Conservation (phyloP, 1,140 invertebrate species). For the Latrodectus geometricus region DNA sequence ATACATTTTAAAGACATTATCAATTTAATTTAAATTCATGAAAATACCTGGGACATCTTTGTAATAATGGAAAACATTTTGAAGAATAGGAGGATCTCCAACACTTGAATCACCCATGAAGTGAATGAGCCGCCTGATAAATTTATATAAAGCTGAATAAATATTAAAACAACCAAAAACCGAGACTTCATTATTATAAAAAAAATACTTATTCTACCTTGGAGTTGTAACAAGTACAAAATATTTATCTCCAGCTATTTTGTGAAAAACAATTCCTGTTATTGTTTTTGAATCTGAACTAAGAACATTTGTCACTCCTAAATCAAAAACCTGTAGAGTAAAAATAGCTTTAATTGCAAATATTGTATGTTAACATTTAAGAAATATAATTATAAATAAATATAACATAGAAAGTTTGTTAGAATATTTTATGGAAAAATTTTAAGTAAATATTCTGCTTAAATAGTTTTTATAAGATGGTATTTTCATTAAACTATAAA, state of each 20-base stretch:
- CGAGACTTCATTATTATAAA: neutral
- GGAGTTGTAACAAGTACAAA: conserved; percentile 84
- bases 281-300: conserved; percentile 68
- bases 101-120: conserved; percentile 81
- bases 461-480: too few relatives aligned
- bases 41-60: conserved; percentile 77
- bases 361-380: too few relatives aligned
- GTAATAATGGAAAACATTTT: conserved; percentile 85
- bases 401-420: too few relatives aligned
- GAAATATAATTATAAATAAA: too few relatives aligned
- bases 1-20: too few relatives aligned
- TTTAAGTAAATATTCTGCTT: too few relatives aligned
- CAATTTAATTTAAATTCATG: too few relatives aligned
- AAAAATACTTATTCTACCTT: conserved; percentile 67
- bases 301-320: conserved; percentile 13
- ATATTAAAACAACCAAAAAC: neutral
- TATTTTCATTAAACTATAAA: too few relatives aligned
- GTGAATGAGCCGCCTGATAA: conserved; percentile 34
- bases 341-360: too few relatives aligned
- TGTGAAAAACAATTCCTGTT: conserved; percentile 86
- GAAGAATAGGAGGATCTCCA: conserved; percentile 83
- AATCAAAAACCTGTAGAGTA: conserved; percentile 51
- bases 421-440: too few relatives aligned
- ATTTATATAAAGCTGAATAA: neutral
- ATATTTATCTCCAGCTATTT: conserved; percentile 72